Evolutionary conservation across 2,797 vertebrate genomes (phyloP).

Genomic region (Esox masquinongy): DNA sequence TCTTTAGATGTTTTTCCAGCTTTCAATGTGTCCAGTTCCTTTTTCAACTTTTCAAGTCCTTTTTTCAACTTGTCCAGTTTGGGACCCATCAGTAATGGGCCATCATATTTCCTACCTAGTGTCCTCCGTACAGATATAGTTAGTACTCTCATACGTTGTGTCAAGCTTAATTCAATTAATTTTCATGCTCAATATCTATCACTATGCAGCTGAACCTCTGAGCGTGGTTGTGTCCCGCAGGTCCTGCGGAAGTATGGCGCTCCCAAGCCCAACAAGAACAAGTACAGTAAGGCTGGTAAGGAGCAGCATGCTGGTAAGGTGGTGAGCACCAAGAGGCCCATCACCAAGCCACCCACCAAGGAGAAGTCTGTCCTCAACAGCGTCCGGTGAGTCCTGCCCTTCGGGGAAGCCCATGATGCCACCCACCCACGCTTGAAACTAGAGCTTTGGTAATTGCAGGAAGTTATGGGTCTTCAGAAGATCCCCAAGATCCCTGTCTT

Average conservation of each 20-base stretch:
- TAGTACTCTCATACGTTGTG: too few relatives aligned
- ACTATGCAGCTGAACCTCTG: background rate
- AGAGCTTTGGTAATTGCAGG: background rate
- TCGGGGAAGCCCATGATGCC: too few relatives aligned
- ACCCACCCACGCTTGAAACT: constrained; percentile 3
- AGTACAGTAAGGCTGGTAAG: constrained; percentile 93
- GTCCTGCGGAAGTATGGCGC: constrained; percentile 95
- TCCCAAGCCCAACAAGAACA: constrained; percentile 93
- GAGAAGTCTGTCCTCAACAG: constrained; percentile 94
- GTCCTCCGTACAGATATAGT: too few relatives aligned
- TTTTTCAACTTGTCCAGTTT: too few relatives aligned
- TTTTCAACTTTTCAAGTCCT: too few relatives aligned
- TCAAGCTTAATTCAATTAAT: too few relatives aligned
- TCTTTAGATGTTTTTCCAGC: too few relatives aligned
- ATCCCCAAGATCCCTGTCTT: background rate
- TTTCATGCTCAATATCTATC: too few relatives aligned
- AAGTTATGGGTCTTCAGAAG: background rate
- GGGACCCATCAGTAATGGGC: too few relatives aligned
- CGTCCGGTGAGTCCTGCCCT: constrained; percentile 79
- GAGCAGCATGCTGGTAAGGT: constrained; percentile 97
- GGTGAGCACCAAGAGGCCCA: constrained; percentile 94
- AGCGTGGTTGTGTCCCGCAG: constrained; percentile 60
- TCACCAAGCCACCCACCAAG: constrained; percentile 90
- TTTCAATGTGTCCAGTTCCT: too few relatives aligned
- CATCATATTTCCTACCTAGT: too few relatives aligned